A percentile compares a stretch with the other conserved stretches of the same genome.
phyloP scores from a whole-genome alignment of 2,113 vertebrate genomes.

The Caracal caracal region DNA sequence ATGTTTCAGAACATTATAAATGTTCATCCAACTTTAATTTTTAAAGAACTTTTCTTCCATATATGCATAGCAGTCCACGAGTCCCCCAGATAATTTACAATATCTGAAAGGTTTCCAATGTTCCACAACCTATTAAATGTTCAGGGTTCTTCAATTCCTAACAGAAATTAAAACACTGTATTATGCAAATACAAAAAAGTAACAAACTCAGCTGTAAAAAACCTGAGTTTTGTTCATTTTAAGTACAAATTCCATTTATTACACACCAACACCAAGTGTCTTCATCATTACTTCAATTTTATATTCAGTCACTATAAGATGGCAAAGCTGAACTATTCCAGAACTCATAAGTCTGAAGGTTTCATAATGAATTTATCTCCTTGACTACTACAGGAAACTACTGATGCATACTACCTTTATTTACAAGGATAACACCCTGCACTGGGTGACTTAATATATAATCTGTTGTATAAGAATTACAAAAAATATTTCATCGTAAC shows the following conservation, averaged over 20 bases:
- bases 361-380: neutral
- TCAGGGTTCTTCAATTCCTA: neutral
- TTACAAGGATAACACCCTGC: neutral
- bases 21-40: neutral
- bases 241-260: neutral
- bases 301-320: neutral
- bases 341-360: neutral
- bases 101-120: neutral
- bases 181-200: neutral
- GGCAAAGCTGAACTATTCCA: neutral
- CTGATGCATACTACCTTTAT: neutral
- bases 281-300: neutral
- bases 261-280: neutral
- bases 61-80: neutral
- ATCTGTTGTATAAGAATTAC: neutral
- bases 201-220: neutral
- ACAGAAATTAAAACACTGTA: slow-evolving; percentile 10
- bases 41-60: neutral
- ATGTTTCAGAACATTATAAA: neutral
- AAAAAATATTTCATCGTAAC: neutral
- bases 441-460: neutral
- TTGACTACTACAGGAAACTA: neutral
- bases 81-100: neutral
- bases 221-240: neutral
- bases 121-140: neutral